A percentile compares a stretch with the other conserved stretches of the same genome.
These are phyloP conservation scores for Helicoverpa armigera DNA, from an alignment of 1,140 invertebrate genomes.

Conservation along the genomic window DNA sequence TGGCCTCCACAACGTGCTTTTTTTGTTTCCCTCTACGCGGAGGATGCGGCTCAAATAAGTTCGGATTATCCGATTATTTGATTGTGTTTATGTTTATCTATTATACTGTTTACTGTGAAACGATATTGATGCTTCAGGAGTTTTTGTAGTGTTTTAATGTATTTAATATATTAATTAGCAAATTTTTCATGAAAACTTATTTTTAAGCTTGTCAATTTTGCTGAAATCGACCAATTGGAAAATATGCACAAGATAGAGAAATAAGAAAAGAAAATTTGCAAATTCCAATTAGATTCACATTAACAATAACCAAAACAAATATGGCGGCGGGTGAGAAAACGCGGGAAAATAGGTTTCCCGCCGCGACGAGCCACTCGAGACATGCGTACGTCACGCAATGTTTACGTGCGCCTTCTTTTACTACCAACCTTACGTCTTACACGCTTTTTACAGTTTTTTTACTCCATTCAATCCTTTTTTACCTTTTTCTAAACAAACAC, in stretches of 20 bases:
- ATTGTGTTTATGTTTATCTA: conserved; percentile 50
- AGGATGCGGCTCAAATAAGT: conserved; percentile 78
- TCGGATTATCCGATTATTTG: conserved; percentile 72
- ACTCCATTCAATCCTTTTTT: conserved; percentile 45
- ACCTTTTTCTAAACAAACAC: conserved; percentile 37
- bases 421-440: conserved; percentile 38
- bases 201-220: too few relatives aligned
- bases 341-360: conserved; percentile 84
- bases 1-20: conserved; percentile 70
- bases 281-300: conserved; percentile 76
- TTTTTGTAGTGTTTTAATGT: background rate
- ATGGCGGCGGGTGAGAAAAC: conserved; percentile 71
- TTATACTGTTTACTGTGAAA: conserved; percentile 33
- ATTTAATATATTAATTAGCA: background rate
- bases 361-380: conserved; percentile 72
- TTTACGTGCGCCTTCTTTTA: conserved; percentile 64
- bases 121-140: background rate
- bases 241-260: background rate
- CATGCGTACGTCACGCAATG: conserved; percentile 76
- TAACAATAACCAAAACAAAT: conserved; percentile 63
- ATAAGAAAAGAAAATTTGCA: conserved; percentile 18
- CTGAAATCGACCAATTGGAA: background rate
- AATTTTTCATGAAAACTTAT: background rate
- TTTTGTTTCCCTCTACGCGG: conserved; percentile 76
- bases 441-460: conserved; percentile 52